phyloP scores from a whole-genome alignment of 2,113 vertebrate genomes.

The Percina caprodes region DNA sequence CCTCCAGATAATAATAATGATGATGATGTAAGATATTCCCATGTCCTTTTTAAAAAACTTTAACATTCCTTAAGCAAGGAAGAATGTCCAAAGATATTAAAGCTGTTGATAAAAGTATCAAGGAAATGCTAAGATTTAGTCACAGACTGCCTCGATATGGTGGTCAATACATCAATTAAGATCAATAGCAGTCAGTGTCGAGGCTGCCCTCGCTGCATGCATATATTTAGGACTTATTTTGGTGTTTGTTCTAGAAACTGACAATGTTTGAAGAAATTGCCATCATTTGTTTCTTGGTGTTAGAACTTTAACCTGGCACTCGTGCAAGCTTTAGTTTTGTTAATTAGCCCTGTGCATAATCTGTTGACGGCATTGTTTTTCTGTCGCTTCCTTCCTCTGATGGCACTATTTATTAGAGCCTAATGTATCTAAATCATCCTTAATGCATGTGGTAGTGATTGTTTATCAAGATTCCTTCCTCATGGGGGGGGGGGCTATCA shows the following conservation, averaged over 20 bases:
- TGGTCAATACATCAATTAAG: slow-evolving; percentile 9
- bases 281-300: slow-evolving; percentile 22
- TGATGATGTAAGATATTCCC: not conserved
- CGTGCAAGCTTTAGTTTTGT: slow-evolving; percentile 26
- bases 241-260: slow-evolving; percentile 23
- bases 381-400: slow-evolving; percentile 47
- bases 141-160: not conserved
- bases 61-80: not conserved
- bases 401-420: slow-evolving; percentile 91
- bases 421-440: slow-evolving; percentile 96
- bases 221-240: slow-evolving; percentile 27
- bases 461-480: slow-evolving; percentile 89
- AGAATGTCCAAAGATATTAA: not conserved
- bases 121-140: not conserved
- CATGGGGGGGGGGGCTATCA: slow-evolving; percentile 65
- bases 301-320: slow-evolving; percentile 43
- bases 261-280: slow-evolving; percentile 31
- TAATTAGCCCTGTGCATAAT: slow-evolving; percentile 59
- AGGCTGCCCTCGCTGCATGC: slow-evolving; percentile 3
- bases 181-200: slow-evolving; percentile 26
- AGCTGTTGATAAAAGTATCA: not conserved
- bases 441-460: slow-evolving; percentile 93
- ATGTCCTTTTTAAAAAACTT: not conserved
- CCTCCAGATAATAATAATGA: not conserved
- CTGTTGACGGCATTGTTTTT: slow-evolving; percentile 72